Conservation (phyloP, 2,797 vertebrate species). For the Echiichthys vipera region DNA sequence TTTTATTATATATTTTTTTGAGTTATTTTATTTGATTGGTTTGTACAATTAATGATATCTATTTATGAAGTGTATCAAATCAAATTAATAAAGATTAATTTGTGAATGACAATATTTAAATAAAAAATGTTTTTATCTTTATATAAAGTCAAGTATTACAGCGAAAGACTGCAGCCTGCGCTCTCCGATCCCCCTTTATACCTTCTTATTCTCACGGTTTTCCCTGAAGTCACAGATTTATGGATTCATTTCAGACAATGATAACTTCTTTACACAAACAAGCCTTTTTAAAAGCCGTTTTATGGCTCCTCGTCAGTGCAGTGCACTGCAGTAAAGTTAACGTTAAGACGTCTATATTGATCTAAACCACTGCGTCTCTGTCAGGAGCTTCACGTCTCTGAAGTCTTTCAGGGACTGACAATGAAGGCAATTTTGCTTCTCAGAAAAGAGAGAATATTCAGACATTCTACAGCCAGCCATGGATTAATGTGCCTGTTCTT, state of each 20-base stretch:
- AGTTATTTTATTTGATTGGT: neutral
- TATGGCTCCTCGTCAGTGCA: constrained; percentile 16
- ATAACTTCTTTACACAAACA: constrained; percentile 30
- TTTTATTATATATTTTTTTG: no score
- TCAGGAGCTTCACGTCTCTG: constrained; percentile 16
- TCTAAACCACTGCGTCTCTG: constrained; percentile 8
- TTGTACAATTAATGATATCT: neutral
- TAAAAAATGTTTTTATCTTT: constrained; percentile 3
- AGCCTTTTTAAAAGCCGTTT: constrained; percentile 4
- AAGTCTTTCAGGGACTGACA: constrained; percentile 14
- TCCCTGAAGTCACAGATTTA: constrained; percentile 26
- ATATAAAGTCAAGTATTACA: constrained; percentile 9
- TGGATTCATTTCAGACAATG: constrained; percentile 8
- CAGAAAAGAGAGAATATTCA: constrained; percentile 17
- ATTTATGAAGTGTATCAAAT: neutral
- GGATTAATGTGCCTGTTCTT: constrained; percentile 8
- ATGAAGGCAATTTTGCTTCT: neutral
- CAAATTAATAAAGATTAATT: neutral
- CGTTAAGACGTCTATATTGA: constrained; percentile 27
- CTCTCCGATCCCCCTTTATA: neutral
- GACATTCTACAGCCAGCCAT: constrained; percentile 12
- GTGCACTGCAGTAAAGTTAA: constrained; percentile 39
- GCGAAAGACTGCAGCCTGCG: neutral
- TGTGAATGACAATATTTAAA: neutral
- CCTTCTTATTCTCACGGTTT: neutral